Conservation (phyloP, 2,797 vertebrate species). For the Enteromius afrohamiltoni region DNA sequence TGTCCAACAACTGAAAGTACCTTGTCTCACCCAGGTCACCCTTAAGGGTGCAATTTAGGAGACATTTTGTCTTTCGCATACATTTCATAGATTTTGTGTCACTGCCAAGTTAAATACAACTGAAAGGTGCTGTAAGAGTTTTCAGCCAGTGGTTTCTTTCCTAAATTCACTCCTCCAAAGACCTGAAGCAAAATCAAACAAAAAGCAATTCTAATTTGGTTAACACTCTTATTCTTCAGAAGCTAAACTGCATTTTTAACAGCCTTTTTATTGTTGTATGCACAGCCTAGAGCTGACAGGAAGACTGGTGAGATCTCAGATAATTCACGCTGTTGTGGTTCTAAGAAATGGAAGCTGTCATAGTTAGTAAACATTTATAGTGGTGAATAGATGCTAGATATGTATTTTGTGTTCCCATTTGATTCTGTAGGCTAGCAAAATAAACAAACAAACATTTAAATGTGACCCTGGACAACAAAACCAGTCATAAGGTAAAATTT, state of each 20-base stretch:
- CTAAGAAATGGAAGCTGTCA: background rate
- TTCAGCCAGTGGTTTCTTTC: background rate
- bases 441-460: background rate
- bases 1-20: constrained; percentile 10
- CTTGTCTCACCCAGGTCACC: constrained; percentile 31
- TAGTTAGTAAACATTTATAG: background rate
- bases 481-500: too few species aligned
- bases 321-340: background rate
- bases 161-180: background rate
- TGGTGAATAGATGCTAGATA: background rate
- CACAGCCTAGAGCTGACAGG: background rate
- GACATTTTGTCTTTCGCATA: constrained; percentile 1
- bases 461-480: too few species aligned
- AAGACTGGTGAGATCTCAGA: background rate
- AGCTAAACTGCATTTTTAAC: background rate
- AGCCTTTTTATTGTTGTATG: background rate
- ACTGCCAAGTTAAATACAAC: constrained; percentile 10
- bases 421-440: background rate
- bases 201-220: background rate
- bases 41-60: background rate
- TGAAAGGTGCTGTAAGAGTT: background rate
- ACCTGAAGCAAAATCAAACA: background rate
- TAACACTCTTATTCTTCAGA: background rate
- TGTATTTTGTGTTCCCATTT: background rate
- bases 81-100: constrained; percentile 27